Conservation (phyloP, 1,140 invertebrate genomes). For the Cyphomyrmex costatus region DNA sequence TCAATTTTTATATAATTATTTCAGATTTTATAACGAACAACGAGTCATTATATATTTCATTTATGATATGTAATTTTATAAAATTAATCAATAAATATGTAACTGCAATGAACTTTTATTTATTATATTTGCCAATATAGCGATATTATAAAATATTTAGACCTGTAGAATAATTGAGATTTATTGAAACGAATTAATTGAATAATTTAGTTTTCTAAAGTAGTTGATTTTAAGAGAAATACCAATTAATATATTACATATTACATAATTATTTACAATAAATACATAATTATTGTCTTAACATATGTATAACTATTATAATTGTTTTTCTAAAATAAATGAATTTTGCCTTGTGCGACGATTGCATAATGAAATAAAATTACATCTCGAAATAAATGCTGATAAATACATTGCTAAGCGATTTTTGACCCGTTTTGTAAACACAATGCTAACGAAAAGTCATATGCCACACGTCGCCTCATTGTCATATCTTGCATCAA, state of each 20-base stretch:
- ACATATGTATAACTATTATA: background rate
- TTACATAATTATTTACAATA: too few relatives aligned
- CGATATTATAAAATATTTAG: background rate
- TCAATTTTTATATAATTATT: background rate
- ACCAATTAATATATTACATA: background rate
- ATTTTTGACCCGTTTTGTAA: slow-evolving; percentile 27
- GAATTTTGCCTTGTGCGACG: background rate
- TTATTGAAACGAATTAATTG: background rate
- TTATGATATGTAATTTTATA: background rate
- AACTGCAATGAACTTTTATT: slow-evolving; percentile 6
- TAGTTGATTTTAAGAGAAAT: slow-evolving; percentile 4
- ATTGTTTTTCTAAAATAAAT: background rate
- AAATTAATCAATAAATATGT: background rate
- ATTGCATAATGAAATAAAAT: slow-evolving; percentile 13
- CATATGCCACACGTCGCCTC: slow-evolving; percentile 24
- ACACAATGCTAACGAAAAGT: slow-evolving; percentile 36
- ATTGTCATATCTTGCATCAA: slow-evolving; percentile 9
- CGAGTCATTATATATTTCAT: background rate
- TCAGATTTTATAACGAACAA: background rate
- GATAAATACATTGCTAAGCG: background rate
- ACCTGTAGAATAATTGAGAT: background rate
- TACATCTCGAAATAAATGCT: background rate
- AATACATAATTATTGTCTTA: too few relatives aligned
- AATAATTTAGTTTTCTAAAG: background rate
- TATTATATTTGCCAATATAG: background rate